Evolutionary conservation across 2,888 invertebrate species (phyloP), one percentile per base, ranked within the genome.

Genomic region (Margaritifera margaritifera): DNA sequence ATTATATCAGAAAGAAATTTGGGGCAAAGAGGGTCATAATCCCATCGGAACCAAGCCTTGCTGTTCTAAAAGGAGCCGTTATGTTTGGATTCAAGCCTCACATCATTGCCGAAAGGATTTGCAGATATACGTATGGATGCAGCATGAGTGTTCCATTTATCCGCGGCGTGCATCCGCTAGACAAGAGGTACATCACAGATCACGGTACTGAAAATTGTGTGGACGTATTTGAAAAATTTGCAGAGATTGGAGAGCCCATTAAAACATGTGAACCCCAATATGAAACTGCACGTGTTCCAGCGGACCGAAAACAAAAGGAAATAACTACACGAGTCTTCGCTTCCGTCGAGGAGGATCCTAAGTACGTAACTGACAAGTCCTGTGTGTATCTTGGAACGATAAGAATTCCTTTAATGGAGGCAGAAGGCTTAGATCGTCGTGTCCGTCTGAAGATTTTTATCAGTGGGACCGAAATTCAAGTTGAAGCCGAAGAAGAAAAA

Each of bases 61-160:
- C 77, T 6, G 74, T 79, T 0, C 68, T 79, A 6, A 77, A 77
- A 62, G 79, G 79, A 2, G 77, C 79, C 15, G 79, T 79, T 2
- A 55, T 79, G 31, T 79, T 73, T 54, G 79, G 79, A 4, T 74
- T 77, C 52, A 68, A 77, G 53, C 79, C 77, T 1, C n/a, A 54
- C 1, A 66, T 68, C 19, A 77, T 79, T 22, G 58, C 68, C 6
- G 73, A 71, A 27, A 60, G 79, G 25, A 68, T 62, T 22, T 59
- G 72, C n/a, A 67, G 72, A 51, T 72, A 58, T 51, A 77, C 79
- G 8, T 79, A 79, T 50, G 79, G 79, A 1, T 69, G 75, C 6
- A 52, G 62, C 31, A 59, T 65, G 50, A 68, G 62, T 4, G 50
- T 68, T 25, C 59, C 64, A 42, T 77, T 78, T 56, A 58, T 64